Base-by-base conservation (phyloP, 2,113 vertebrate species). In the Syngnathus floridae region DNA sequence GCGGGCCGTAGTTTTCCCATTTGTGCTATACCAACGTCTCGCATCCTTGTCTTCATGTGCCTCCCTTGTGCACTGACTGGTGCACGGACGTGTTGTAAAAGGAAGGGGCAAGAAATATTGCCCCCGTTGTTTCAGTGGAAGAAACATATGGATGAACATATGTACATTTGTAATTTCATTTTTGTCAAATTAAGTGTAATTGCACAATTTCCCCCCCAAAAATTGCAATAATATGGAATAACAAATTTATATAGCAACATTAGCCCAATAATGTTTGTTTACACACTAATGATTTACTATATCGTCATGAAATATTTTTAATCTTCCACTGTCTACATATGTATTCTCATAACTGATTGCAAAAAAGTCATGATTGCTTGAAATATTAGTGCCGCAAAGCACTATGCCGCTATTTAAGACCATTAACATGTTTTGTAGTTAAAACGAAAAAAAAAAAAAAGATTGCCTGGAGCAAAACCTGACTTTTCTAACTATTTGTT, bases 401-500 rank as follows among this genome's bases (percentile, higher is more conserved):
- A 5, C 12, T 6, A 17, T 21, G 13, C 6, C 7, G 14, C 55
- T 19, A 37, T 58, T 37, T 36, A n/a, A 59, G 37, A 19, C 5
- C 38, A 61, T 43, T 61, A 22, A 40, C 19, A 41, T 41, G 9
- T 59, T 11, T 41, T 14, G 10, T 60, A 14, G n/a, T n/a, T 60
- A 55, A 52, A 52, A 19, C 19, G 7, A 60, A 22, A 11, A 51
- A 22, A 22, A 11, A 51, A 22, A n/a, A 49, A n/a, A 49, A 49
- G 17, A 48, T 54, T 57, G 19, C 55, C 35, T 46, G 12, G 5
- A 57, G 43, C 54, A 57, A 5, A 45, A 41, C 22, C 38, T 38
- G 52, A 17, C 9, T 19, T 71, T 79, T 77, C 76, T 43, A 48
- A 69, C 54, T 65, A 66, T 77, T 83, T 75, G 75, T 67, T 73